Evolutionary conservation across 2,888 invertebrate species (phyloP).

Genomic region (Diadegma fenestrale): DNA sequence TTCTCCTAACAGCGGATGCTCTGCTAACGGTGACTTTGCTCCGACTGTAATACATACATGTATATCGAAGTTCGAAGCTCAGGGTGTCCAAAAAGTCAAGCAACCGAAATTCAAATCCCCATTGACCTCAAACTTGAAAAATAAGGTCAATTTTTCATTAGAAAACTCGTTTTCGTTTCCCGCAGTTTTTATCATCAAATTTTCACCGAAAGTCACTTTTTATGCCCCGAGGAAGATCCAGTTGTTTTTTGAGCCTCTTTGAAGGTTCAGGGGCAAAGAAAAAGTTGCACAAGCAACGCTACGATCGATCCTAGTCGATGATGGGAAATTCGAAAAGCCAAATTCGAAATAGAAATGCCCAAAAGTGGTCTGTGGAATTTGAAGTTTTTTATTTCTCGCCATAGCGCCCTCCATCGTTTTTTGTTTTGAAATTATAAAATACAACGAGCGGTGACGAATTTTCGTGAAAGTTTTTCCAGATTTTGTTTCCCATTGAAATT

Average conservation of each 20-base stretch:
- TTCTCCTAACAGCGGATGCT: constrained; percentile 57
- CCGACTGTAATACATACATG: constrained; percentile 1
- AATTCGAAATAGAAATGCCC: too few relatives aligned
- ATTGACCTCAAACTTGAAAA: background rate
- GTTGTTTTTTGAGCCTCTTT: background rate
- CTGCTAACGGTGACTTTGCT: constrained; percentile 46
- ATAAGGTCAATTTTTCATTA: background rate
- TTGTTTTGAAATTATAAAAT: too few relatives aligned
- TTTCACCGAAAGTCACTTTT: background rate
- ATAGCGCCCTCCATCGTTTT: too few relatives aligned
- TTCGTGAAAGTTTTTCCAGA: background rate
- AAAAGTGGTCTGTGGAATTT: too few relatives aligned
- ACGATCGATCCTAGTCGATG: too few relatives aligned
- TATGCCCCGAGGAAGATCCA: background rate
- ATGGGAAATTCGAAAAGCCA: too few relatives aligned
- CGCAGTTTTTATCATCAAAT: background rate
- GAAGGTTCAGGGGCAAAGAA: background rate
- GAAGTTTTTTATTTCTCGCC: too few relatives aligned
- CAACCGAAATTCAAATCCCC: background rate
- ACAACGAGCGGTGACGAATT: too few relatives aligned
- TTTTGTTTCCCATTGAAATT: background rate
- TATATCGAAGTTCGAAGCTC: background rate
- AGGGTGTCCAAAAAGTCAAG: background rate
- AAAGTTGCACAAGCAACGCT: too few relatives aligned
- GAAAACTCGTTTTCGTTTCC: background rate